Percentiles rank a stretch among this genome's conserved stretches.
Conservation (phyloP, 2,113 vertebrate genomes). For the Onychorhynchus coronatus region DNA sequence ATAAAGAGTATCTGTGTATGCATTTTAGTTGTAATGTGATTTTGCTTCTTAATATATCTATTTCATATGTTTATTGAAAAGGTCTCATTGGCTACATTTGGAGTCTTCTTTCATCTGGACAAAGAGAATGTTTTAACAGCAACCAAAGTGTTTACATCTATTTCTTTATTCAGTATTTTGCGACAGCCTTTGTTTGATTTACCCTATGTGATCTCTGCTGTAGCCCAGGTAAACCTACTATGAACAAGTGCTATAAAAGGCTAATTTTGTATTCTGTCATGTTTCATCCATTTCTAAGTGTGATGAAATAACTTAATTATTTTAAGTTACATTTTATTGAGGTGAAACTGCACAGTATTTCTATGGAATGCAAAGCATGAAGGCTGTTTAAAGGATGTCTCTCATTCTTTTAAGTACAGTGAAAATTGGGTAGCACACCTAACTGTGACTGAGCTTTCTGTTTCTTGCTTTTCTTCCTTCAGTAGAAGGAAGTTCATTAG, state of each 20-base stretch:
- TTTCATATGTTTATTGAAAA: slow-evolving; percentile 3
- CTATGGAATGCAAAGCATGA: neutral
- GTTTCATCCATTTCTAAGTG: neutral
- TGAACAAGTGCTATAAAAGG: neutral
- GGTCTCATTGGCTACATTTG: slow-evolving; percentile 67
- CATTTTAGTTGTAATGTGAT: neutral
- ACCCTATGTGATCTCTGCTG: slow-evolving; percentile 46
- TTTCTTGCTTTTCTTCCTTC: neutral
- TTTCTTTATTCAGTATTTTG: slow-evolving; percentile 73
- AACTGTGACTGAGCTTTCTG: neutral
- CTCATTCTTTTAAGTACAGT: neutral
- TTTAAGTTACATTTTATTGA: neutral
- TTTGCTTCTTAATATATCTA: neutral
- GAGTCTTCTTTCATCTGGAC: slow-evolving; percentile 63
- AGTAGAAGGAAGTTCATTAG: neutral
- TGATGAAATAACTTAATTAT: neutral
- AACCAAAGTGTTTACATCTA: slow-evolving; percentile 65
- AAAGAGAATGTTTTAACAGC: slow-evolving; percentile 67
- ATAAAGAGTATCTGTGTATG: neutral
- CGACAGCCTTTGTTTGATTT: slow-evolving; percentile 63
- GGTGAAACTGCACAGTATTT: neutral
- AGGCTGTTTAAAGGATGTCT: neutral
- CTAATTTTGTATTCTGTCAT: neutral
- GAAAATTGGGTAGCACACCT: neutral
- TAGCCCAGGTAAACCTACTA: slow-evolving; percentile 42